Base-by-base conservation (phyloP, 2,113 vertebrate species). In the Calidris pygmaea region DNA sequence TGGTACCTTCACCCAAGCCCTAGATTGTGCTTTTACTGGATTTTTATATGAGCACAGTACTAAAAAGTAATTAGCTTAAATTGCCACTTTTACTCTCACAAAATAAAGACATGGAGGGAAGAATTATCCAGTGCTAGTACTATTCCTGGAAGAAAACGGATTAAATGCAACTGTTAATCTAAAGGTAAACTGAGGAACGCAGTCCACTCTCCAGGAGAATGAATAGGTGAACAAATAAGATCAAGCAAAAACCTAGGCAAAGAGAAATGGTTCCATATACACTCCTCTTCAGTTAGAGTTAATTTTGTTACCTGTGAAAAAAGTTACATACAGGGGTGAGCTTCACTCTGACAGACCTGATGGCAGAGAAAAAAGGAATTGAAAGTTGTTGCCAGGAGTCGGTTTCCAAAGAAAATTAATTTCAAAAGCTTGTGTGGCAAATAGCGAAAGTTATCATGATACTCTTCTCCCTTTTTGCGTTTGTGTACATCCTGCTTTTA, bases 381-480 rank as follows among this genome's bases (percentile, higher is more conserved):
- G 23, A 24, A 89, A 75, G 8, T 35, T 53, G 30, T 74, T 85
- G 50, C 9, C 41, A 75, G 66, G 19, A 93, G 66, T 9, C 30
- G 56, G 13, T 88, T 95, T 70, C 62, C 45, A 41, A 86, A 50
- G 81, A 79, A 95, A 93, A 93, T 74, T 1, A 39, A 73, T 87
- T 96, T 96, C 83, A 91, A 85, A 96, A 85, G 45, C 62, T 75
- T 29, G 6, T 30, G 37, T 65, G 43, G 47, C 43, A 62, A 81
- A 52, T 67, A 86, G 80, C 56, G 79, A 43, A 73, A 96, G 29
- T 59, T 86, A 56, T 52, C 84, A n/a, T 37, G 37, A 60, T 62
- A 35, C 58, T 68, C n/a, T 82, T 94, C 48, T 77, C 60, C 58
- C 13, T 59, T 88, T 86, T 78, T 79, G 27, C 12, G 11, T 68